Percentiles rank a stretch among this genome's conserved stretches.
Conservation (phyloP, 2,888 invertebrate genomes). For the Archips xylosteana region DNA sequence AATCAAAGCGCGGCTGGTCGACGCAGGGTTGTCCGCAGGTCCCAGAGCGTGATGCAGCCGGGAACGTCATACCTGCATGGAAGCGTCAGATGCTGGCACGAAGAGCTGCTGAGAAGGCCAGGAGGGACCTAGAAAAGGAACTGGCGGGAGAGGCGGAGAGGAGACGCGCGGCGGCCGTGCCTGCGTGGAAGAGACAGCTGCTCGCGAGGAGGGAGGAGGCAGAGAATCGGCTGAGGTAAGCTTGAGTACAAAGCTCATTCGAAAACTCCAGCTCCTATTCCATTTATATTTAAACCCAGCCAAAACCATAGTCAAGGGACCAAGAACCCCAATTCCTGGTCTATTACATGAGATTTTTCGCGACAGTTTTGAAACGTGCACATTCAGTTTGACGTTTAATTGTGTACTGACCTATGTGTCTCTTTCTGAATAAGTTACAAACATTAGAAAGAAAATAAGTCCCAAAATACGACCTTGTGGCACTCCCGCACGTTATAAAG, state of each 20-base stretch:
- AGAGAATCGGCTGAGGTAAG: constrained; percentile 91
- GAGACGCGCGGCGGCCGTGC: constrained; percentile 93
- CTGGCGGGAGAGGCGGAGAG: constrained; percentile 94
- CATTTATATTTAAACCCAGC: background rate
- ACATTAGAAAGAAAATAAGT: background rate
- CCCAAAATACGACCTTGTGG: background rate
- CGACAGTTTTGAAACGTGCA: background rate
- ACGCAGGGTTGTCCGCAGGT: constrained; percentile 88
- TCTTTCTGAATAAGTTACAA: background rate
- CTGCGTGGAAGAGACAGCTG: constrained; percentile 97
- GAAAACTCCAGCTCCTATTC: background rate
- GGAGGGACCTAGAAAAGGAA: constrained; percentile 95
- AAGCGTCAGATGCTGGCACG: constrained; percentile 98
- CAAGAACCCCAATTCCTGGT: background rate
- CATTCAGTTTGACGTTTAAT: background rate
- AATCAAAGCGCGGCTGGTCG: constrained; percentile 70
- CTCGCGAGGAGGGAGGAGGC: constrained; percentile 92
- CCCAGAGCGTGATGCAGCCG: constrained; percentile 94
- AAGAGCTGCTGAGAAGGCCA: constrained; percentile 96
- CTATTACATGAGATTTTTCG: background rate
- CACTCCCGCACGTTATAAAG: background rate
- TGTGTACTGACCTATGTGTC: background rate
- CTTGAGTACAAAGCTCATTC: constrained; percentile 39
- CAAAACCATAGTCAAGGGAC: background rate
- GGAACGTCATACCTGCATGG: constrained; percentile 97